phyloP scores from a whole-genome alignment of 1,140 invertebrate species.

The Nylanderia fulva region DNA sequence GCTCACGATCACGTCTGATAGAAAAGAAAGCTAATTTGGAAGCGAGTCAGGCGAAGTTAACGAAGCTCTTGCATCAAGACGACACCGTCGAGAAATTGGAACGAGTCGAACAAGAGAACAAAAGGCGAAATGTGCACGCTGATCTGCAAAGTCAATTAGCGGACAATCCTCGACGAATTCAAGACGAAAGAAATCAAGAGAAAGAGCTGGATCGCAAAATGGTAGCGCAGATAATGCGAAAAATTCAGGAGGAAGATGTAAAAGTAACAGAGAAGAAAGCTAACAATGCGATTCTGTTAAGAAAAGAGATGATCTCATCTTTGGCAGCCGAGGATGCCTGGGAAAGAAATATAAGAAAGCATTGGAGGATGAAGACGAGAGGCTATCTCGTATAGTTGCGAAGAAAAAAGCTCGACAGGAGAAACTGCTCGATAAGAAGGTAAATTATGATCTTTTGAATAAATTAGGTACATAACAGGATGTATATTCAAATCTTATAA shows the following conservation, averaged over 20 bases:
- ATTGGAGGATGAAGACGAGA: constrained; percentile 51
- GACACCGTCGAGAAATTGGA: neutral
- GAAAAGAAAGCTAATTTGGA: neutral
- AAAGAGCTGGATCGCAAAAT: constrained; percentile 55
- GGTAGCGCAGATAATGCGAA: constrained; percentile 10
- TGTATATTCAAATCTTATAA: too few species aligned
- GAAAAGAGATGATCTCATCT: constrained; percentile 32
- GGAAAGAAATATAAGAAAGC: constrained; percentile 50
- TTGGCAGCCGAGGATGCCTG: constrained; percentile 51
- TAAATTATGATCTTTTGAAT: too few species aligned
- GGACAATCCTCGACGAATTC: constrained; percentile 35
- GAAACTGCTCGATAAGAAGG: constrained; percentile 15
- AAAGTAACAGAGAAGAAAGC: neutral
- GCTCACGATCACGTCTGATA: neutral
- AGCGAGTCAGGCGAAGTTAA: neutral
- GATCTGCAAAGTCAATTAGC: constrained; percentile 46
- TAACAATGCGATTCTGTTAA: neutral
- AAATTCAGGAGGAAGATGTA: constrained; percentile 2
- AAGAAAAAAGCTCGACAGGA: constrained; percentile 48
- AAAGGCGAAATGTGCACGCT: constrained; percentile 3
- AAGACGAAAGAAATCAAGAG: constrained; percentile 42
- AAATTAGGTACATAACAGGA: too few species aligned
- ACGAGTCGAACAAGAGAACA: constrained; percentile 7
- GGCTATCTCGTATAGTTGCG: constrained; percentile 2
- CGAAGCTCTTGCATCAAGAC: neutral